Evolutionary conservation across 2,113 vertebrate genomes (phyloP).

Genomic region (Phoenicopterus ruber): DNA sequence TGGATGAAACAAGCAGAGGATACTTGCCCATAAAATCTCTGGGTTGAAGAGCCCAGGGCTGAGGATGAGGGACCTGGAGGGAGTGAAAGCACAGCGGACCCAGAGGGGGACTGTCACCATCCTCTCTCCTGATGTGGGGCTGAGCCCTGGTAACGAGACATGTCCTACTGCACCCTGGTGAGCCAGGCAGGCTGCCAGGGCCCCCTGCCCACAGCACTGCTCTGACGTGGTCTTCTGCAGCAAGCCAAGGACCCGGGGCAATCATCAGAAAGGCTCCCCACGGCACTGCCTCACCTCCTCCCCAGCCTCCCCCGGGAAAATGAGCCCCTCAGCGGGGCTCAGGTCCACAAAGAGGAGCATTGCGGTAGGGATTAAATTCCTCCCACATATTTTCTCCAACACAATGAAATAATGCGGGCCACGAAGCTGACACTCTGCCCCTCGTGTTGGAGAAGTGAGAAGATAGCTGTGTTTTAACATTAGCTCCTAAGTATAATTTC

Average conservation of each 20-base stretch:
- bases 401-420: neutral
- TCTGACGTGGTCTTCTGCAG: neutral
- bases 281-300: neutral
- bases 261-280: neutral
- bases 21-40: neutral
- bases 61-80: neutral
- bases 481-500: constrained; percentile 13
- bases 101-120: neutral
- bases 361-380: neutral
- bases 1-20: neutral
- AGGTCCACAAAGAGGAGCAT: rapidly evolving
- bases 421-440: neutral
- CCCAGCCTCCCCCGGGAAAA: neutral
- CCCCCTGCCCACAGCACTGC: neutral
- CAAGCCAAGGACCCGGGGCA: neutral
- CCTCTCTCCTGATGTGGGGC: neutral
- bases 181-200: neutral
- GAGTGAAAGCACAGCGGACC: neutral
- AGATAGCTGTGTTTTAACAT: constrained; percentile 24
- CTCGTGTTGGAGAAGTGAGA: neutral
- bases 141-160: neutral
- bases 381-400: neutral
- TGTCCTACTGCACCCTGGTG: neutral
- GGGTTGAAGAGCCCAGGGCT: neutral
- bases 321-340: neutral